A percentile compares a stretch with the other conserved stretches of the same genome.
These are phyloP conservation scores for Rhodophaea formosa DNA, from an alignment of 2,888 invertebrate genomes.

Conservation along the genomic window DNA sequence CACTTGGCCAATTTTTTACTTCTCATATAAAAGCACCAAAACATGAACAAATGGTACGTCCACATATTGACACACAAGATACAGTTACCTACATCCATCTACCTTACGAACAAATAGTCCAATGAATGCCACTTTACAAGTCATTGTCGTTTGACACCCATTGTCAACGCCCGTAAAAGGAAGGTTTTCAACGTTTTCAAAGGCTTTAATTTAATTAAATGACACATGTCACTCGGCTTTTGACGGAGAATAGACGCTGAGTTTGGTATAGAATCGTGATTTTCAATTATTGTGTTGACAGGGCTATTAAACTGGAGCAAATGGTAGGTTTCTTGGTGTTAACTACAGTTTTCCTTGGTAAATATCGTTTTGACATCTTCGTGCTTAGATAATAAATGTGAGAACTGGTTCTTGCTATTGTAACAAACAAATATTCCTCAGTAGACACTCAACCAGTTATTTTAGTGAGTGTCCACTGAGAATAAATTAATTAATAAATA, in stretches of 20 bases:
- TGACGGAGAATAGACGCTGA: background rate
- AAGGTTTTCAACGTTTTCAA: conserved; percentile 4
- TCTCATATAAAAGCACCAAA: too few species aligned
- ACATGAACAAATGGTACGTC: background rate
- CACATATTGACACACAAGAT: background rate
- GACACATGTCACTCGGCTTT: conserved; percentile 1
- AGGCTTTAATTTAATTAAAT: conserved; percentile 5
- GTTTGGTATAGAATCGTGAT: background rate
- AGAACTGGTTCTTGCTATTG: too few species aligned
- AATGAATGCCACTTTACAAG: background rate
- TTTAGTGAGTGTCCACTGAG: too few species aligned
- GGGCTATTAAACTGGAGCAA: background rate
- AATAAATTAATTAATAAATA: too few species aligned
- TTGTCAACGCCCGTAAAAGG: background rate
- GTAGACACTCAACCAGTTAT: too few species aligned
- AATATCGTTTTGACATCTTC: too few species aligned
- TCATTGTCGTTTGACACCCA: conserved; percentile 9
- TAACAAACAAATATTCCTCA: too few species aligned
- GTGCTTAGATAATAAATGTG: too few species aligned
- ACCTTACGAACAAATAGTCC: background rate
- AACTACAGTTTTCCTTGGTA: too few species aligned
- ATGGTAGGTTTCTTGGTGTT: background rate
- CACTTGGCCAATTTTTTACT: too few species aligned
- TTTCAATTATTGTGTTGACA: background rate
- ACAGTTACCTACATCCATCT: background rate